Percentiles rank a stretch among this genome's conserved stretches.
Evolutionary conservation across 2,888 invertebrate genomes (phyloP).

Genomic region (Aphidoletes aphidimyza): DNA sequence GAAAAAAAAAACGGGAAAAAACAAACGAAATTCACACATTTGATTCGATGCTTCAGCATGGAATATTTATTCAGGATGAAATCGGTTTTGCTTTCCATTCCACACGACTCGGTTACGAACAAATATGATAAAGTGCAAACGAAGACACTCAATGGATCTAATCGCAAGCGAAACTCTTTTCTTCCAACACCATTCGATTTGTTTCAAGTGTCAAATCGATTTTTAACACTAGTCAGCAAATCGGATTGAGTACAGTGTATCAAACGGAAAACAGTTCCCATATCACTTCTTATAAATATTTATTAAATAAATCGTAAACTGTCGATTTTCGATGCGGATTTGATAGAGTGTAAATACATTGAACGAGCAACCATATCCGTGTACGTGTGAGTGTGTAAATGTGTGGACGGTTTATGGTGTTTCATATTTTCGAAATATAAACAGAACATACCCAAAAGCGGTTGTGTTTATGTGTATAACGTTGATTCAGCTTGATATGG

Average conservation of each 20-base stretch:
- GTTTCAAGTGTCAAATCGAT: background rate
- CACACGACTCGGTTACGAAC: background rate
- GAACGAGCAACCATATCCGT: background rate
- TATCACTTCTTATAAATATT: slow-evolving; percentile 50
- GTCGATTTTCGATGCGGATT: slow-evolving; percentile 49
- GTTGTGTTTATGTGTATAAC: background rate
- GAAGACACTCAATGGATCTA: background rate
- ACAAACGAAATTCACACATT: no score
- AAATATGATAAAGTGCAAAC: background rate
- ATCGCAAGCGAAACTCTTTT: background rate
- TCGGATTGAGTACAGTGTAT: no score
- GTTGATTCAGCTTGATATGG: background rate
- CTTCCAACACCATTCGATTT: background rate
- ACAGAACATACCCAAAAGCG: no score
- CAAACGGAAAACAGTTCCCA: background rate
- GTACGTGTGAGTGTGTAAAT: background rate
- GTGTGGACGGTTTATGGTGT: background rate
- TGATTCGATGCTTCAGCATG: background rate
- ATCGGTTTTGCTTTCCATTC: background rate
- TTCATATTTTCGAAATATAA: slow-evolving; percentile 21
- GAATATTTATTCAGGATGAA: slow-evolving; percentile 47
- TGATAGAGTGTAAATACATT: slow-evolving; percentile 40
- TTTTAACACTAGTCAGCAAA: background rate
- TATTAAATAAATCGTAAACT: slow-evolving; percentile 44
- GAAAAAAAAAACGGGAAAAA: background rate